These are phyloP conservation scores for Spialia ferax DNA, from an alignment of 2,888 invertebrate species.

Conservation along the genomic window DNA sequence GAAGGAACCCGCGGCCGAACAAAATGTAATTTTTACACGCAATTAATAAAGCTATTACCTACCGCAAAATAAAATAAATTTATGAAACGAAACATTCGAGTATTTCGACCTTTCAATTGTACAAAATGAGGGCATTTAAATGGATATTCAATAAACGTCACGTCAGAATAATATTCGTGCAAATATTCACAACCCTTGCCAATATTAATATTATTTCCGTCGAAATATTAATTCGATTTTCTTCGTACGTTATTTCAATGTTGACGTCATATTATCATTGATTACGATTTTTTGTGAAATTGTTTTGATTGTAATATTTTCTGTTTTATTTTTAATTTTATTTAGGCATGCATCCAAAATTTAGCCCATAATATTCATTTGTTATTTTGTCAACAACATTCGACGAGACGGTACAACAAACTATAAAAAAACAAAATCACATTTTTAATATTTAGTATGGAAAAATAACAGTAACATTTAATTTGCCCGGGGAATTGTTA, in stretches of 20 bases:
- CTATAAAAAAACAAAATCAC: too few relatives aligned
- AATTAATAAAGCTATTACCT: constrained; percentile 29
- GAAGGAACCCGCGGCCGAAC: too few relatives aligned
- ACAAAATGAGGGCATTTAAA: constrained; percentile 36
- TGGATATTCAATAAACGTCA: constrained; percentile 39
- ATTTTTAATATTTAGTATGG: too few relatives aligned
- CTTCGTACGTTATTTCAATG: constrained; percentile 13
- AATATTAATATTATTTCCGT: constrained; percentile 36
- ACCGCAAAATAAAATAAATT: constrained; percentile 34
- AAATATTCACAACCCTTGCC: constrained; percentile 31
- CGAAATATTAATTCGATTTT: constrained; percentile 31
- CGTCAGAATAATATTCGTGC: constrained; percentile 27
- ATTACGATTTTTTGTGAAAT: neutral
- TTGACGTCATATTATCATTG: constrained; percentile 5
- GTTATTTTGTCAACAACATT: too few relatives aligned
- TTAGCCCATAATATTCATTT: too few relatives aligned
- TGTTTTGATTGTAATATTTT: neutral
- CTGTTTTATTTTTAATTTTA: too few relatives aligned
- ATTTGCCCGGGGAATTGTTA: too few relatives aligned
- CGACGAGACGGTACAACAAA: too few relatives aligned
- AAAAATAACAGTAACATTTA: too few relatives aligned
- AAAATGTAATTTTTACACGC: constrained; percentile 34
- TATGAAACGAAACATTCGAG: constrained; percentile 20
- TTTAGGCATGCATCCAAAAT: too few relatives aligned
- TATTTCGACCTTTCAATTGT: constrained; percentile 32